Base-by-base conservation (phyloP, 2,888 invertebrate species). In the Marronus borbonicus region DNA sequence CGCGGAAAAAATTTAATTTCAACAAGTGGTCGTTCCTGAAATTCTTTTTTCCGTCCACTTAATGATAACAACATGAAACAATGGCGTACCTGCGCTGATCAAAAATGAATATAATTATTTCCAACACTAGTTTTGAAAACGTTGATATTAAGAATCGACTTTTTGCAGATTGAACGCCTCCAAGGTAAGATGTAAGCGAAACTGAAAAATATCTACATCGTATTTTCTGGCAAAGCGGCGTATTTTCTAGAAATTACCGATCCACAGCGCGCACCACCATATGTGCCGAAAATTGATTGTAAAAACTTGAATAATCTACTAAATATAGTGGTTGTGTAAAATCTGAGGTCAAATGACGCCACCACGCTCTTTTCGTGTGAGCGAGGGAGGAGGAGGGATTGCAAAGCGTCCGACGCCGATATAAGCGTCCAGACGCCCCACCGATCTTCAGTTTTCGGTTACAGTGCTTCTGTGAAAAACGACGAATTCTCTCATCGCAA, bases 241-340 rank as follows among this genome's bases (percentile, higher is more conserved):
- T 72, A 72, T 28, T 68, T 66, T 76, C 76, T 76, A 66, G 76
- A 76, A 76, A 76, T 44, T 66, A 36, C 76, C 65, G 55, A 58
- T 66, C 68, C 65, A 60, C 52, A 50, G 64, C 69, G 77, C 31
- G 50, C 20, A 58, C 55, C 58, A 52, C 65, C 65, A 72, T 72
- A 70, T 72, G 70, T 72, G 72, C 31, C 72, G 70, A 76, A 74
- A 80, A 78, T 78, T 75, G 77, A 75, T 79, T 77, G 77, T 79
- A 75, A 79, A 77, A 84, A 84, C 82, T 81, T 85, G 86, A 87
- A 87, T 86, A 87, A 87, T 86, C 82, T 81, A 84, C 88, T 87
- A 88, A 88, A 87, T 86, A 84, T 87, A 88, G 87, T 84, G 81
- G 74, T 83, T 77, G 77, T 77, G 77, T 79, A 78, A 77, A 80